Percentiles rank a stretch among this genome's conserved stretches.
These are phyloP conservation scores for Ceratosolen solmsi DNA, from an alignment of 1,140 invertebrate genomes.

Conservation along the genomic window DNA sequence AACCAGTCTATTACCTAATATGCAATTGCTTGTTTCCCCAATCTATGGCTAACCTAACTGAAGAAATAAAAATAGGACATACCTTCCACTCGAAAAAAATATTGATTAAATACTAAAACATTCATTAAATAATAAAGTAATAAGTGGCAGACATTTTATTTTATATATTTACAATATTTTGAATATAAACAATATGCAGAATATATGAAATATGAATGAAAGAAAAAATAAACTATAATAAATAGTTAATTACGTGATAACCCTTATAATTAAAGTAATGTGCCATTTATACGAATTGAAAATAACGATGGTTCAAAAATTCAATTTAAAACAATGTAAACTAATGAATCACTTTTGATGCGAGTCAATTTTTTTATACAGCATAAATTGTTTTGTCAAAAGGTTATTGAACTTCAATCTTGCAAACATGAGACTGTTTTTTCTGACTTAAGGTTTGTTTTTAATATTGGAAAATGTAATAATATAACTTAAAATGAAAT, in stretches of 20 bases:
- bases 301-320: background rate
- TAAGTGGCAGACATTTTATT: too few relatives aligned
- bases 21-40: background rate
- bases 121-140: too few relatives aligned
- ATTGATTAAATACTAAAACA: too few relatives aligned
- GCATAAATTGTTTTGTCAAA: background rate
- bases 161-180: too few relatives aligned
- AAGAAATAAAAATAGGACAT: background rate
- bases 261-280: background rate
- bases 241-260: background rate
- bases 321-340: slow-evolving; percentile 31
- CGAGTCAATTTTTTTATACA: background rate
- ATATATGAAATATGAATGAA: background rate
- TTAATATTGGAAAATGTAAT: background rate
- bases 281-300: background rate
- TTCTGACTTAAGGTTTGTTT: background rate
- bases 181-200: background rate
- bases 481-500: background rate
- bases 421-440: background rate
- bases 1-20: background rate
- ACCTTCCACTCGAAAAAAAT: too few relatives aligned
- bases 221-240: too few relatives aligned
- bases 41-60: background rate
- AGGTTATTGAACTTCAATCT: background rate
- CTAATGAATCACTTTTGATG: slow-evolving; percentile 19